Percentiles rank a stretch among this genome's conserved stretches.
Evolutionary conservation across 2,113 vertebrate genomes (phyloP).

Genomic region (Lophura nycthemera): DNA sequence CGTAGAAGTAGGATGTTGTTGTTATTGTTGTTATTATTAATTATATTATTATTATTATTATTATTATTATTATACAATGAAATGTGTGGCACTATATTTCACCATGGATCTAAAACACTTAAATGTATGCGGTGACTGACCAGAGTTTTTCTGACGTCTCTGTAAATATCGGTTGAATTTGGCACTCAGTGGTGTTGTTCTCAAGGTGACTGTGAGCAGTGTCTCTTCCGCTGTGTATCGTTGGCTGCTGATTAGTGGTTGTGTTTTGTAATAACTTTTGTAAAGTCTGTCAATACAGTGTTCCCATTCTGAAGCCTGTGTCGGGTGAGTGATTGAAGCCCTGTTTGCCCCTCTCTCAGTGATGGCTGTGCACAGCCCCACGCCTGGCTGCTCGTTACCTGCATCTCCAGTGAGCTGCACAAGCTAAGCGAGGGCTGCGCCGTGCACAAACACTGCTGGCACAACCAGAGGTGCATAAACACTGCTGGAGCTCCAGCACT

Average conservation of each 20-base stretch:
- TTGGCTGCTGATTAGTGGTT: slow-evolving; percentile 60
- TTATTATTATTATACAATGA: slow-evolving; percentile 22
- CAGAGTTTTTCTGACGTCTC: background rate
- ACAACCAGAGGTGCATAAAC: no score
- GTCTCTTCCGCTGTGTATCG: slow-evolving; percentile 59
- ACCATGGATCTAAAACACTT: slow-evolving; percentile 41
- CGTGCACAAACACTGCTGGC: fast-evolving
- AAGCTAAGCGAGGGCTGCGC: background rate
- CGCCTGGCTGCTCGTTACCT: fast-evolving
- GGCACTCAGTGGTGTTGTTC: slow-evolving; percentile 41
- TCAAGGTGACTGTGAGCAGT: slow-evolving; percentile 48
- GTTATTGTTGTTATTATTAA: slow-evolving; percentile 18
- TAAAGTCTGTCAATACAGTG: slow-evolving; percentile 67
- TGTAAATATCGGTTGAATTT: slow-evolving; percentile 64
- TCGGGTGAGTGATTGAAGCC: background rate
- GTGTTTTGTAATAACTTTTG: slow-evolving; percentile 65
- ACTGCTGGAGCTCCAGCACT: background rate
- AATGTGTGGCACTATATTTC: slow-evolving; percentile 59
- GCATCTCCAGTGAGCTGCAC: background rate
- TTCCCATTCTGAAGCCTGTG: background rate
- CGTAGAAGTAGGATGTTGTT: slow-evolving; percentile 38
- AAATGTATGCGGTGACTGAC: background rate
- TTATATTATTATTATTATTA: background rate
- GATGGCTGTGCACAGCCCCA: background rate
- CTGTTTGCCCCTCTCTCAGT: fast-evolving